These are phyloP conservation scores for Gallinago undulata DNA, from an alignment of 2,113 vertebrate species.

Conservation along the genomic window DNA sequence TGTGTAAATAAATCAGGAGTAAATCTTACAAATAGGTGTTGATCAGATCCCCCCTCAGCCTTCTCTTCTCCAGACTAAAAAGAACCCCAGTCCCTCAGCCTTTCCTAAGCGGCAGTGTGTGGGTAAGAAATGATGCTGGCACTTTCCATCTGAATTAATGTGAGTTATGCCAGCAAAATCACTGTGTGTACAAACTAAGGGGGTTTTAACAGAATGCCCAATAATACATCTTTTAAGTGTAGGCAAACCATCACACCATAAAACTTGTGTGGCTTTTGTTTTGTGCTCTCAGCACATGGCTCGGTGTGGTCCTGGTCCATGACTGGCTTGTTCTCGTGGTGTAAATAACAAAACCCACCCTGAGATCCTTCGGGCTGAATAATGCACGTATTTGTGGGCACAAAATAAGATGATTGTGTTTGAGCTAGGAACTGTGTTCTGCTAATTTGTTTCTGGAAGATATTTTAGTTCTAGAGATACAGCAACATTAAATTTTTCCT, in stretches of 20 bases:
- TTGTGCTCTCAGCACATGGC: not conserved
- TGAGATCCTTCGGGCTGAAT: not conserved
- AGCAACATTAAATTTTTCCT: not conserved
- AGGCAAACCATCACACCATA: not conserved
- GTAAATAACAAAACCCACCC: not conserved
- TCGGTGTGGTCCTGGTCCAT: not conserved
- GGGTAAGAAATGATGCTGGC: not conserved
- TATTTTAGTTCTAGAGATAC: not conserved
- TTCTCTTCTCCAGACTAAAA: too few relatives aligned
- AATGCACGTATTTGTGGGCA: not conserved
- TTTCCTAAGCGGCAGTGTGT: fast-evolving
- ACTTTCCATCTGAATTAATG: not conserved
- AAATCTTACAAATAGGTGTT: not conserved
- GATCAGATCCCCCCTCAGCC: too few relatives aligned
- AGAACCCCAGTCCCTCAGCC: too few relatives aligned
- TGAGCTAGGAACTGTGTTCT: not conserved
- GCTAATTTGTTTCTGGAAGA: not conserved
- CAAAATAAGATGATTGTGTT: not conserved
- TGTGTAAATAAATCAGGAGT: not conserved
- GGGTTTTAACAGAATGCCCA: not conserved
- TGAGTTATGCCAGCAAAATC: not conserved
- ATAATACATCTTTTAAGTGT: not conserved
- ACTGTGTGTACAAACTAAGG: not conserved
- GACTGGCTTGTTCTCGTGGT: fast-evolving
- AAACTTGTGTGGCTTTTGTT: not conserved